These are phyloP conservation scores for Anoplophora glabripennis DNA, from an alignment of 1,140 invertebrate species.

Conservation along the genomic window DNA sequence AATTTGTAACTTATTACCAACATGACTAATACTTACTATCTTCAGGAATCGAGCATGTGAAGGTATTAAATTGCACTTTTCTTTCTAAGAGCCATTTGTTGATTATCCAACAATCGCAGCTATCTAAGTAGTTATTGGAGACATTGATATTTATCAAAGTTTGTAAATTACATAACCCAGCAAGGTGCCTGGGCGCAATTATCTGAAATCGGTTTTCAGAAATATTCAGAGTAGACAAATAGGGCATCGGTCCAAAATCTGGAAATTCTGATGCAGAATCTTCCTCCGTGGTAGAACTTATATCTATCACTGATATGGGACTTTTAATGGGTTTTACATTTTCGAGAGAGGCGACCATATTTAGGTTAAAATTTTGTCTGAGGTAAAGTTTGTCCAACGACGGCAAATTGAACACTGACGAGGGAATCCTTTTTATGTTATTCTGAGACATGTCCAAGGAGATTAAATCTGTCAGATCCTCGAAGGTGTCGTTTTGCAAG, in stretches of 20 bases:
- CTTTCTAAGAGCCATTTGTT: conserved; percentile 32
- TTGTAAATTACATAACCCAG: conserved; percentile 35
- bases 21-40: conserved; percentile 20
- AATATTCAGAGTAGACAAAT: conserved; percentile 30
- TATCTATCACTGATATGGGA: conserved; percentile 34
- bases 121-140: conserved; percentile 21
- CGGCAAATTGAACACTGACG: conserved; percentile 56
- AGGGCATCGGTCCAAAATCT: conserved; percentile 31
- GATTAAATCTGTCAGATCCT: conserved; percentile 21
- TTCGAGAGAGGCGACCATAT: conserved; percentile 33
- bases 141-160: conserved; percentile 31
- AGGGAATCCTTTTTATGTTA: conserved; percentile 50
- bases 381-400: conserved; percentile 58
- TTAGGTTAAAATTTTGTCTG: conserved; percentile 51
- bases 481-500: conserved; percentile 57
- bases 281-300: conserved; percentile 31
- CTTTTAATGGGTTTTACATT: conserved; percentile 29
- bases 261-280: conserved; percentile 26
- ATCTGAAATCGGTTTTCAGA: conserved; percentile 21
- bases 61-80: conserved; percentile 28
- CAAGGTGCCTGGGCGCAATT: conserved; percentile 30
- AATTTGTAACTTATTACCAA: too few species aligned
- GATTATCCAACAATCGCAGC: conserved; percentile 37
- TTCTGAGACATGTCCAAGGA: conserved; percentile 36
- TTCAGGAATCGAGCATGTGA: conserved; percentile 25